Evolutionary conservation across 2,888 invertebrate genomes (phyloP), one percentile per base, ranked within the genome.

Genomic region (Drosophila aldrichi): DNA sequence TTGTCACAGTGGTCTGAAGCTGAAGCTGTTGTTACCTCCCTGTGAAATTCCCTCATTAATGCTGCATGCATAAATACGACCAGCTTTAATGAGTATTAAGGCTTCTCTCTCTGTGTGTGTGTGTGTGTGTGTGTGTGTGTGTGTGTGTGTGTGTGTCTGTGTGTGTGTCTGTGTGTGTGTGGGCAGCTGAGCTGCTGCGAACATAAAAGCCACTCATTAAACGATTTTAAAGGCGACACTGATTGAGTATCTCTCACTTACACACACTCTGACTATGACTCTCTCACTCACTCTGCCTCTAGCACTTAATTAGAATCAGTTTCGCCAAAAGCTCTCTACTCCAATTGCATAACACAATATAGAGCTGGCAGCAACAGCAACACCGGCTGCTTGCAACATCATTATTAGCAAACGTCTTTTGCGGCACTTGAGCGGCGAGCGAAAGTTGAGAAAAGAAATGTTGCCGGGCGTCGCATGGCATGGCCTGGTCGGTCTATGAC

Each of bases 41-140:
- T 79, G 79, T 73, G 80, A 79, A 79, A 70, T 66, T 80, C 70
- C 64, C 77, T 80, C 80, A 80, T 79, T 79, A 80, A 73, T 80
- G 63, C 70, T 67, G 73, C 74, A 73, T 63, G 60, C 57, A 63
- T 73, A 76, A 76, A 65, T 74, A 61, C 68, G 55, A 40, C 25
- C 40, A n/a, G 48, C 49, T 60, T n/a, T 66, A 71, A 79, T 66
- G 54, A 64, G 67, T 57, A 60, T 57, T 60, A 46, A 41, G 67
- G 18, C 34, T 7, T 25, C n/a, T 29, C 14, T 55, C 14, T 22
- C 12, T 48, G 12, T 18, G 62, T 36, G 51, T 51, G 52, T 40
- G 29, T 48, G n/a, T 22, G 63, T 32, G 63, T 41, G 64, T 22
- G 63, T 32, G 63, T 41, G 64, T 22, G 63, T 32, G 63, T 41